These are phyloP conservation scores for Alectoris magna DNA, from an alignment of 2,797 vertebrate genomes.

Conservation along the genomic window DNA sequence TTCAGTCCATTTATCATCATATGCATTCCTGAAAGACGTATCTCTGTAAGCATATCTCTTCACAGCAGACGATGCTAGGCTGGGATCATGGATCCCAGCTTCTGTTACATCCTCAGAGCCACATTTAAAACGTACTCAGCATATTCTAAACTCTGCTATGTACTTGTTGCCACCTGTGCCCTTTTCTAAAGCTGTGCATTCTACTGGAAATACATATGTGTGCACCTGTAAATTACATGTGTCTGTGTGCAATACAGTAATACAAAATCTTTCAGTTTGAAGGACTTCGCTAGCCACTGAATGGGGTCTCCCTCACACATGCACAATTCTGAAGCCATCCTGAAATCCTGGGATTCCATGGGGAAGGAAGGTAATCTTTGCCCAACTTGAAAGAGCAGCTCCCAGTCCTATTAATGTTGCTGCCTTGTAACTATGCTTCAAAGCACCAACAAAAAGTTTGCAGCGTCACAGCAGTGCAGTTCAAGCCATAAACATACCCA, in stretches of 20 bases:
- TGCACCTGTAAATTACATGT: neutral
- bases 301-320: neutral
- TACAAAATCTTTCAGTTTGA: neutral
- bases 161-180: neutral
- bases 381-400: neutral
- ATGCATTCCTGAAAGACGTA: conserved; percentile 16
- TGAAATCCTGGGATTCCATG: neutral
- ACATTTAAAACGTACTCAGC: conserved; percentile 9
- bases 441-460: neutral
- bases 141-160: neutral
- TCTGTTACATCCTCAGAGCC: neutral
- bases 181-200: neutral
- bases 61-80: neutral
- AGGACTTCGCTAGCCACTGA: neutral
- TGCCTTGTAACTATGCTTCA: neutral
- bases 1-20: conserved; percentile 19
- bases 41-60: neutral
- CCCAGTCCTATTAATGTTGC: neutral
- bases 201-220: neutral
- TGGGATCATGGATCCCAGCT: neutral
- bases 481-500: neutral
- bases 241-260: neutral
- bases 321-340: neutral
- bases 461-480: neutral
- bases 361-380: neutral